Base-by-base conservation (phyloP, 2,797 vertebrate genomes). In the Enteromius mattozi region DNA sequence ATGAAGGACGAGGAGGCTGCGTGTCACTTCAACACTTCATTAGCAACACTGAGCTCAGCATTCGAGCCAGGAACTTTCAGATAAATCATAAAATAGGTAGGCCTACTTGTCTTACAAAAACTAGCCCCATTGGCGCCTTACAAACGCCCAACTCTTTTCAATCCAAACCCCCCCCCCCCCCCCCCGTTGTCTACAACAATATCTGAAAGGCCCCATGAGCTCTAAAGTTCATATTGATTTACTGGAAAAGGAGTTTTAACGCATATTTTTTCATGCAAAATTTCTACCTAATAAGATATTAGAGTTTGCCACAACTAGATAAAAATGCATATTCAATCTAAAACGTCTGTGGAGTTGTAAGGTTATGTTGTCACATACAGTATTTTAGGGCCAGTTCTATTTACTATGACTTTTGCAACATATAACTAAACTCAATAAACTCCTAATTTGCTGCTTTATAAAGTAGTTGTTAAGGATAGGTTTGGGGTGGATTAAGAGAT, bases 1-100 rank as follows among this genome's bases (percentile, higher is more conserved):
- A 78, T 92, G 89, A 93, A 92, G 85, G 82, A 71, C 49, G 51
- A 86, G 82, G 37, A 80, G 91, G 80, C 78, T 89, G 82, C 86
- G 84, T 87, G 86, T 37, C 63, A 51, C 24, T 49, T 82, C 30
- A 37, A 51, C 30, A 27, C 21, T 35, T 63, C 17, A 24, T 71
- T 71, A 59, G 24, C 35, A 42, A 30, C 19, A 4, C 51, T 61
- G 78, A 70, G 81, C 80, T 86, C 49, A 7, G 68, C 37, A 24
- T 71, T 40, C 51, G 75, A 82, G 85, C 40, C 30, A 2, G 24
- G 76, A 35, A 3, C 65, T 82, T 85, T 87, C 10, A 54, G 56
- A 71, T 71, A 71, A 13, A 42, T 61, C 37, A 61, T 61, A n/a
- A 81, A 72, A 72, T 9, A 59, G 4, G 19, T 24, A 8, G 42